Conservation (phyloP, 64 coral and sea anemone species). For the Cladopsammia gracilis region DNA sequence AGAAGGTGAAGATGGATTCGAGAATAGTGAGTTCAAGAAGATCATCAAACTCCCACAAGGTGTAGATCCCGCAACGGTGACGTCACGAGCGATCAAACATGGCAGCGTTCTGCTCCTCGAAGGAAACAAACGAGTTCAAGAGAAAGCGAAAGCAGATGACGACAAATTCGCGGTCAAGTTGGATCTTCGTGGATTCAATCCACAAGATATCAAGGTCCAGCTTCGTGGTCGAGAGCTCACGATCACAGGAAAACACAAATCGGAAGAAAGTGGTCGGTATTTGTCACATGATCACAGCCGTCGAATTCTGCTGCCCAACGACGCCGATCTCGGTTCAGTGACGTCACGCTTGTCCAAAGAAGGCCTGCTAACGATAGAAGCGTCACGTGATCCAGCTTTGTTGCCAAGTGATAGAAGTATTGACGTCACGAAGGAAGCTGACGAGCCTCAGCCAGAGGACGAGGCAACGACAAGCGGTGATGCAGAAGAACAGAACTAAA, state of each 20-base stretch:
- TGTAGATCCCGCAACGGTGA: conserved; percentile 72
- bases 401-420: not conserved
- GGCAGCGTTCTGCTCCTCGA: conserved; percentile 75
- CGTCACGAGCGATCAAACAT: conserved; percentile 45
- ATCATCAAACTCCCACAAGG: conserved; percentile 77
- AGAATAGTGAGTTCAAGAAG: conserved; percentile 69
- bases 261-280: conserved; percentile 46
- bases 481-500: not conserved
- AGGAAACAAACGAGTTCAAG: conserved; percentile 13
- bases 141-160: conserved; percentile 49
- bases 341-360: conserved; percentile 60
- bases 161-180: conserved; percentile 78
- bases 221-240: conserved; percentile 75
- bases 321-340: conserved; percentile 79
- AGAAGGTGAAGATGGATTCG: conserved; percentile 74
- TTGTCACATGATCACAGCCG: conserved; percentile 73
- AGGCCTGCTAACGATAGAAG: conserved; percentile 75
- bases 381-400: conserved; percentile 8
- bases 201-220: conserved; percentile 86
- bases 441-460: not conserved
- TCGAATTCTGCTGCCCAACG: conserved; percentile 79
- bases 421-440: not conserved
- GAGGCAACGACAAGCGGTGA: not conserved
- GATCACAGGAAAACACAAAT: conserved; percentile 62
- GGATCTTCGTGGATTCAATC: conserved; percentile 72